These are phyloP conservation scores for Hyposoter didymator DNA, from an alignment of 2,888 invertebrate species.

Conservation along the genomic window DNA sequence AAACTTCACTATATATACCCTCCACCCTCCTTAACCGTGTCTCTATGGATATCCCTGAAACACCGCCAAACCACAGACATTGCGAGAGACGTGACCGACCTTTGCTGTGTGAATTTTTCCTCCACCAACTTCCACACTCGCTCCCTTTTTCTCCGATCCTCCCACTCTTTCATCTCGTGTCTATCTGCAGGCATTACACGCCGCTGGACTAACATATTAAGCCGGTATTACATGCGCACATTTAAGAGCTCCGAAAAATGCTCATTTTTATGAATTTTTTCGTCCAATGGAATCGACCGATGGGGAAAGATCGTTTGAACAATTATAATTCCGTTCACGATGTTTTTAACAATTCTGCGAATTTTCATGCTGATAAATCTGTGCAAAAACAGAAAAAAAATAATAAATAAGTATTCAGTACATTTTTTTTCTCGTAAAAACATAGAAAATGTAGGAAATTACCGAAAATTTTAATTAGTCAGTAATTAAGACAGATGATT, in stretches of 20 bases:
- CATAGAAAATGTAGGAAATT: neutral
- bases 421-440: too few species aligned
- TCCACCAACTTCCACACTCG: conserved; percentile 49
- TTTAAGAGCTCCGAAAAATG: neutral
- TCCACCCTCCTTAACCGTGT: conserved; percentile 53
- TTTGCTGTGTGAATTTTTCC: conserved; percentile 73
- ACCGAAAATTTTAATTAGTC: neutral
- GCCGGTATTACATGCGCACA: conserved; percentile 7
- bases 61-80: conserved; percentile 81
- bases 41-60: conserved; percentile 75
- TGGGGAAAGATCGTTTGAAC: neutral
- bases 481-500: neutral
- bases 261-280: neutral
- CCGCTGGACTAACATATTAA: conserved; percentile 40
- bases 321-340: neutral
- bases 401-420: too few species aligned
- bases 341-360: too few species aligned
- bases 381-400: too few species aligned
- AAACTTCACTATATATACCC: conserved; percentile 11
- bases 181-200: conserved; percentile 36
- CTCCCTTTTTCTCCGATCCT: conserved; percentile 23
- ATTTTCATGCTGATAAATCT: too few species aligned
- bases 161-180: conserved; percentile 10
- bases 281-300: neutral
- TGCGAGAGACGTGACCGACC: conserved; percentile 72